phyloP scores from a whole-genome alignment of 2,888 invertebrate genomes.

The Blera fallax region DNA sequence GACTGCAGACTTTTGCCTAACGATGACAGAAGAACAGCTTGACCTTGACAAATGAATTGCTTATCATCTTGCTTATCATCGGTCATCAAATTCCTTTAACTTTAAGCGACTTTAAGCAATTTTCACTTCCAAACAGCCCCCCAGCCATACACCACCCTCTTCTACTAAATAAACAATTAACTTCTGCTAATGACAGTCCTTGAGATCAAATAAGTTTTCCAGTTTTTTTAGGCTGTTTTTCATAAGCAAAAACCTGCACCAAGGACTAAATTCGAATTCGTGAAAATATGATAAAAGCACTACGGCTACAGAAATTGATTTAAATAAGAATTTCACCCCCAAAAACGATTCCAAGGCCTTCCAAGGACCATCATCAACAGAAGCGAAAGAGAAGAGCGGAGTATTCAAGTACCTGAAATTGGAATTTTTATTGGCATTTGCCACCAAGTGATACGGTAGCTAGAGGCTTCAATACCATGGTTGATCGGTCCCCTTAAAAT shows the following conservation, averaged over 20 bases:
- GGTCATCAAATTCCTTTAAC: too few species aligned
- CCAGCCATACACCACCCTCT: neutral
- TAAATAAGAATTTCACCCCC: neutral
- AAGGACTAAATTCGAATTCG: neutral
- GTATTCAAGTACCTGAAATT: constrained; percentile 17
- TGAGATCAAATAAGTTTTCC: neutral
- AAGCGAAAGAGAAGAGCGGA: neutral
- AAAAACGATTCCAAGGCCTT: neutral
- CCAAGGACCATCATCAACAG: neutral
- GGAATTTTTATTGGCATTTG: neutral
- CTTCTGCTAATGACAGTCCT: neutral
- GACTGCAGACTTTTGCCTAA: neutral
- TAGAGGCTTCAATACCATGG: neutral
- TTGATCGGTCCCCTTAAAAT: neutral
- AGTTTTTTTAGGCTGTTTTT: neutral
- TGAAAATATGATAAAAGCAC: neutral
- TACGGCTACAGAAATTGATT: neutral
- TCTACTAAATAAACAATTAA: neutral
- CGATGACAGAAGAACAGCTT: neutral
- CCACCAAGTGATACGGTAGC: neutral
- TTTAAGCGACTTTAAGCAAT: neutral
- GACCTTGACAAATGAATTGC: too few species aligned
- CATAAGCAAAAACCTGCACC: neutral
- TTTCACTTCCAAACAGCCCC: neutral
- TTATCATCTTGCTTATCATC: too few species aligned